Evolutionary conservation across 37 sponge, comb jelly and placozoan species (phyloP).

Genomic region (Haliclona indistincta): DNA sequence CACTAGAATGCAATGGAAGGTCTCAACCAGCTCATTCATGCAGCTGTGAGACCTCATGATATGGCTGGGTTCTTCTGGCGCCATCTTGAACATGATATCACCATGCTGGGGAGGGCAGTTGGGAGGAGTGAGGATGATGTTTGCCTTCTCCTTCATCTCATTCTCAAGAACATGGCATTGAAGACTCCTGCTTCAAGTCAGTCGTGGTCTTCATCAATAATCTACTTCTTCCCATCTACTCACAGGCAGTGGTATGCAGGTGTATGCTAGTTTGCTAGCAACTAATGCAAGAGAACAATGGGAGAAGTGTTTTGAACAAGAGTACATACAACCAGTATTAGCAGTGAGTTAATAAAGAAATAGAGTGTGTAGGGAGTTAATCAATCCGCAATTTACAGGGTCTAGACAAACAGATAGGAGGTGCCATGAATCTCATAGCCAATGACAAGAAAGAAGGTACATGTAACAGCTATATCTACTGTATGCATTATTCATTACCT

Average conservation of each 20-base stretch:
- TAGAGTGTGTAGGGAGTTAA: background rate
- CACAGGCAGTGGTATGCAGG: background rate
- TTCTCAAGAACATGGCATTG: slow-evolving; percentile 31
- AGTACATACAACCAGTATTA: slow-evolving; percentile 54
- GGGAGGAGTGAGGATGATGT: slow-evolving; percentile 52
- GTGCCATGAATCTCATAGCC: slow-evolving; percentile 34
- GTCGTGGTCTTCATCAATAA: background rate
- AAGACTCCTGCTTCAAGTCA: slow-evolving; percentile 19
- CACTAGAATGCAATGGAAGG: background rate
- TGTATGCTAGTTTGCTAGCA: too few species aligned
- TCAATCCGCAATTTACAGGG: background rate
- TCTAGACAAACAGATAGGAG: slow-evolving; percentile 5
- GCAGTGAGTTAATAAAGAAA: background rate
- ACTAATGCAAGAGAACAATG: slow-evolving; percentile 32
- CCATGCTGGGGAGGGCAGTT: slow-evolving; percentile 12
- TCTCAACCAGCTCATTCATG: slow-evolving; percentile 15
- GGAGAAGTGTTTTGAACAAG: slow-evolving; percentile 37
- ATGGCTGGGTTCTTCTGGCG: slow-evolving; percentile 58
- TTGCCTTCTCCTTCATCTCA: slow-evolving; percentile 41
- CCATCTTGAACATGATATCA: slow-evolving; percentile 45
- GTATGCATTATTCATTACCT: background rate
- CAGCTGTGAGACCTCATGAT: slow-evolving; percentile 13
- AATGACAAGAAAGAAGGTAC: slow-evolving; percentile 65
- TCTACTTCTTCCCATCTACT: background rate
- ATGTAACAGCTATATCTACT: background rate